Evolutionary conservation across 2,888 invertebrate species (phyloP).

Genomic region (Mylabris sibirica): DNA sequence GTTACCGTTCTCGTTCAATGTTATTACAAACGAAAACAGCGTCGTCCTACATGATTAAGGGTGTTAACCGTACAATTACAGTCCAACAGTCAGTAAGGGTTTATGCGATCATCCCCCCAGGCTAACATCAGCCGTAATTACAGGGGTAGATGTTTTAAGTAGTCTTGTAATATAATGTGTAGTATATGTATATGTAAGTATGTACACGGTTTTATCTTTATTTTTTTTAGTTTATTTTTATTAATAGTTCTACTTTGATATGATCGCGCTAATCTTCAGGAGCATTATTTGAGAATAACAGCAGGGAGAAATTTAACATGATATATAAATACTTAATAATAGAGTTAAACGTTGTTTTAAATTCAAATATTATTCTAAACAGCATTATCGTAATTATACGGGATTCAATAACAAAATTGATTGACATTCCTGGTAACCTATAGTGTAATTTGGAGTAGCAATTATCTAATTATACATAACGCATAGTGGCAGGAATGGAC

Average conservation of each 20-base stretch:
- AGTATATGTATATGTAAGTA: too few relatives aligned
- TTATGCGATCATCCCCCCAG: constrained; percentile 36
- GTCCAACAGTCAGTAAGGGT: constrained; percentile 35
- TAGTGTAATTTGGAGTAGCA: constrained; percentile 19
- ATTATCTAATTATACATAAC: constrained; percentile 29
- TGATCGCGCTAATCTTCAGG: constrained; percentile 21
- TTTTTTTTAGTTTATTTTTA: not conserved
- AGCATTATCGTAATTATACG: constrained; percentile 1
- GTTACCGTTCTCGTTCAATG: constrained; percentile 29
- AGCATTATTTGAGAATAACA: constrained; percentile 11
- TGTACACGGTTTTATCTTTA: not conserved
- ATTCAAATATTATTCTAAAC: constrained; percentile 7
- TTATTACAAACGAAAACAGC: constrained; percentile 31
- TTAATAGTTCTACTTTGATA: constrained; percentile 18
- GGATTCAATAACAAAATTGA: constrained; percentile 11
- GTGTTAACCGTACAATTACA: constrained; percentile 38
- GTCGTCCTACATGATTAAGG: constrained; percentile 37
- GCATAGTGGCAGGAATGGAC: constrained; percentile 28
- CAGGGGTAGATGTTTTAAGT: constrained; percentile 37
- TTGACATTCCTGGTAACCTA: constrained; percentile 14
- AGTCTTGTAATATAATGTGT: constrained; percentile 28
- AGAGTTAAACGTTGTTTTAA: constrained; percentile 9
- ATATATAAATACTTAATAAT: constrained; percentile 21
- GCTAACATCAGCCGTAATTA: constrained; percentile 34
- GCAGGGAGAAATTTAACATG: not conserved